Evolutionary conservation across 2,113 vertebrate genomes (phyloP).

Genomic region (Noctilio leporinus): DNA sequence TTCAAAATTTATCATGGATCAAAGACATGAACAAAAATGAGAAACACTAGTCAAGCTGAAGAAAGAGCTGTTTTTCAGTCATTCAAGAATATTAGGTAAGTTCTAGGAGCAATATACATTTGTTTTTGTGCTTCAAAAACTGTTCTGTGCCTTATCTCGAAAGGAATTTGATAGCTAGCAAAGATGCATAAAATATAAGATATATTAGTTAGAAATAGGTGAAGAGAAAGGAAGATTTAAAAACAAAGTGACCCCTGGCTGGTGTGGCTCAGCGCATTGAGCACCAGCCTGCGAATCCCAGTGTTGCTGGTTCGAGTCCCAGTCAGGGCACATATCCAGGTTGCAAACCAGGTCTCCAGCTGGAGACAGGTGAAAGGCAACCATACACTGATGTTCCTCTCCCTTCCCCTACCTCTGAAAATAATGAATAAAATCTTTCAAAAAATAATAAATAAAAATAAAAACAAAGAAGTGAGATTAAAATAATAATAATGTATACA

Average conservation of each 20-base stretch:
- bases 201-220: not conserved
- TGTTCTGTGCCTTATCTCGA: not conserved
- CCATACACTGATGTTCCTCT: no score
- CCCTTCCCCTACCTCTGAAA: no score
- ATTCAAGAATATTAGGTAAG: not conserved
- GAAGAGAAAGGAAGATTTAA: not conserved
- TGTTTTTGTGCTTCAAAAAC: not conserved
- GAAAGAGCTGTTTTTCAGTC: constrained; percentile 4
- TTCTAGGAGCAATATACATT: not conserved
- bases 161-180: not conserved
- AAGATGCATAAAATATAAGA: not conserved
- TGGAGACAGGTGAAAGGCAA: no score
- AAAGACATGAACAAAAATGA: not conserved
- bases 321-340: no score
- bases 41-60: not conserved
- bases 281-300: no score
- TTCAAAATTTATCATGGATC: not conserved
- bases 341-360: no score
- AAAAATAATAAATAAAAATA: no score
- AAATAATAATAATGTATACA: not conserved
- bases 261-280: no score
- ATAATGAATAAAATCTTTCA: no score
- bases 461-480: not conserved
- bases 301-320: no score
- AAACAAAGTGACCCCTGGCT: no score